Percentiles rank a stretch among this genome's conserved stretches.
phyloP scores from a whole-genome alignment of 2,888 invertebrate species.

The Napeogenes sylphis region DNA sequence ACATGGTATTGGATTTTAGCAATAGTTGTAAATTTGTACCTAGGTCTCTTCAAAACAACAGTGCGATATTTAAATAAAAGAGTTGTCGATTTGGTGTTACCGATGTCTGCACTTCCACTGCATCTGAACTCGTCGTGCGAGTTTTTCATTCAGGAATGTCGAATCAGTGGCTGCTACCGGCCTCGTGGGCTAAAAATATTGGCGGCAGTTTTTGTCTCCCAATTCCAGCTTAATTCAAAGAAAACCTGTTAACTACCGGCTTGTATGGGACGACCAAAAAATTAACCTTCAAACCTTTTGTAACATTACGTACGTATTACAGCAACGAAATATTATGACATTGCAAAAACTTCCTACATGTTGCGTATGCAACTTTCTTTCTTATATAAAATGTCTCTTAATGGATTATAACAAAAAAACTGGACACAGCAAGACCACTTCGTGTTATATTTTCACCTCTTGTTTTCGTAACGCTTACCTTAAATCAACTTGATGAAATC shows the following conservation, averaged over 20 bases:
- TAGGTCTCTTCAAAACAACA: too few species aligned
- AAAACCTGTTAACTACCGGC: slow-evolving; percentile 17
- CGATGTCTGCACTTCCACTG: slow-evolving; percentile 25
- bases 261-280: slow-evolving; percentile 8
- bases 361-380: slow-evolving; percentile 28
- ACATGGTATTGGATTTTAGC: too few species aligned
- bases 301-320: not conserved
- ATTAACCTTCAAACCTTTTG: slow-evolving; percentile 9
- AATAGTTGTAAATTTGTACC: too few species aligned
- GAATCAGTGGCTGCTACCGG: slow-evolving; percentile 30
- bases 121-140: slow-evolving; percentile 28
- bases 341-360: slow-evolving; percentile 1
- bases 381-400: slow-evolving; percentile 31
- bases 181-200: slow-evolving; percentile 23
- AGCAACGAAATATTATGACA: slow-evolving; percentile 1
- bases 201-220: slow-evolving; percentile 23
- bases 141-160: slow-evolving; percentile 37
- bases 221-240: slow-evolving; percentile 16
- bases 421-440: slow-evolving; percentile 26
- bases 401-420: slow-evolving; percentile 23
- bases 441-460: slow-evolving; percentile 20
- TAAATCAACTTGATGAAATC: slow-evolving; percentile 10
- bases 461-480: slow-evolving; percentile 16
- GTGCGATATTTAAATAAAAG: too few species aligned
- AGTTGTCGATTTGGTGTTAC: slow-evolving; percentile 13